Conservation (phyloP, 1,140 invertebrate genomes). For the Contarinia nasturtii region DNA sequence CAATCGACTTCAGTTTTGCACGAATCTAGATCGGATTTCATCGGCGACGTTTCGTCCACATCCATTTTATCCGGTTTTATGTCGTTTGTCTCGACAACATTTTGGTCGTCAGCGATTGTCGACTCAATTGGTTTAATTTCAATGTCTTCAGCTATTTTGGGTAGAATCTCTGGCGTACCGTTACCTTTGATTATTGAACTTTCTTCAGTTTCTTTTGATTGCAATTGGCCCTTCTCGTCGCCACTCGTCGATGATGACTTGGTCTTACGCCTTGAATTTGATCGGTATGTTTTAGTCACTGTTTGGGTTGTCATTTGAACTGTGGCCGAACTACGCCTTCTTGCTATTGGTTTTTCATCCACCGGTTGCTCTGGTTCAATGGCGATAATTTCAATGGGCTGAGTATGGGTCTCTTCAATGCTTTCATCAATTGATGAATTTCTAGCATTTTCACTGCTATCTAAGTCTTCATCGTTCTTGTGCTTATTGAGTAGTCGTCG, state of each 20-base stretch:
- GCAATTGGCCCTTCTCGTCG: constrained; percentile 4
- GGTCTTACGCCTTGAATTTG: not conserved
- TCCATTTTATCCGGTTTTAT: no score
- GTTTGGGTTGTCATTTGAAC: constrained; percentile 15
- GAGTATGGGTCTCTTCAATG: no score
- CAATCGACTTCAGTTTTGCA: constrained; percentile 5
- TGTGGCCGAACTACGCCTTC: no score
- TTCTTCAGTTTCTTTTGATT: constrained; percentile 5
- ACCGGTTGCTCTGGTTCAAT: no score
- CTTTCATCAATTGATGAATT: not conserved
- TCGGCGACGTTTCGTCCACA: constrained; percentile 5
- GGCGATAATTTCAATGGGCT: no score
- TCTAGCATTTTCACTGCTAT: not conserved
- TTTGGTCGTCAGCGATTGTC: no score
- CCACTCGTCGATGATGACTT: constrained; percentile 2
- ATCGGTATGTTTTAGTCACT: constrained; percentile 17
- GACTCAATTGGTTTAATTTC: no score
- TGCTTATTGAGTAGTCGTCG: no score
- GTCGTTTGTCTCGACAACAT: no score
- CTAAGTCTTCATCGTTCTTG: constrained; percentile 6
- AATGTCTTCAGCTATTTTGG: no score
- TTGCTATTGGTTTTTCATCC: no score
- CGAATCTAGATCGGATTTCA: not conserved
- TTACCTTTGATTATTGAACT: constrained; percentile 4
- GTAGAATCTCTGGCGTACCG: not conserved